phyloP scores from a whole-genome alignment of 1,140 invertebrate genomes.

The Melanaphis sacchari region DNA sequence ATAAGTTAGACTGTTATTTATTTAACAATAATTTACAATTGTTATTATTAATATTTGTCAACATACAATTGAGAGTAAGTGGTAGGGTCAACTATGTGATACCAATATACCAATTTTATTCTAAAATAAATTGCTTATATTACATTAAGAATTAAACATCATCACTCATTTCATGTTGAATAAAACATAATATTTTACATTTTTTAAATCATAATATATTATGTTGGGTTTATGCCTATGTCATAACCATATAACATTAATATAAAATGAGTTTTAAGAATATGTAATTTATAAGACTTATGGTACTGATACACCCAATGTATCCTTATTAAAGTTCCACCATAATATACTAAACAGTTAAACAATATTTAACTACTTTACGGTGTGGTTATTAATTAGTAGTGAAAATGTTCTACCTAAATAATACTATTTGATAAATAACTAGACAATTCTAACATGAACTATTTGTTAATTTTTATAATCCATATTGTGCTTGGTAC shows the following conservation, averaged over 20 bases:
- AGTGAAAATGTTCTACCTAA: too few relatives aligned
- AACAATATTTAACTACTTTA: too few relatives aligned
- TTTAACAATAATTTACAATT: conserved; percentile 33
- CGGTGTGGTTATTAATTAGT: too few relatives aligned
- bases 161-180: neutral
- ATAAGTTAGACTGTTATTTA: conserved; percentile 30
- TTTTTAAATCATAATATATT: neutral
- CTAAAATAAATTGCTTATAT: neutral
- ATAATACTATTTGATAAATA: too few relatives aligned
- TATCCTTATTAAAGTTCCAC: too few relatives aligned
- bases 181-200: neutral
- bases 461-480: too few relatives aligned
- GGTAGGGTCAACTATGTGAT: neutral
- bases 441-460: too few relatives aligned
- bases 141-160: neutral
- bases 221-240: neutral
- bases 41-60: neutral
- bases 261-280: neutral
- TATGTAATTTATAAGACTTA: neutral
- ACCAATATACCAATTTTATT: neutral
- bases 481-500: too few relatives aligned
- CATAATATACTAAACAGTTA: too few relatives aligned
- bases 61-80: neutral
- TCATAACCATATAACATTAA: neutral
- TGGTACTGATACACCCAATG: too few relatives aligned